phyloP scores from a whole-genome alignment of 2,888 invertebrate genomes.

The Pristionchus fissidentatus region DNA sequence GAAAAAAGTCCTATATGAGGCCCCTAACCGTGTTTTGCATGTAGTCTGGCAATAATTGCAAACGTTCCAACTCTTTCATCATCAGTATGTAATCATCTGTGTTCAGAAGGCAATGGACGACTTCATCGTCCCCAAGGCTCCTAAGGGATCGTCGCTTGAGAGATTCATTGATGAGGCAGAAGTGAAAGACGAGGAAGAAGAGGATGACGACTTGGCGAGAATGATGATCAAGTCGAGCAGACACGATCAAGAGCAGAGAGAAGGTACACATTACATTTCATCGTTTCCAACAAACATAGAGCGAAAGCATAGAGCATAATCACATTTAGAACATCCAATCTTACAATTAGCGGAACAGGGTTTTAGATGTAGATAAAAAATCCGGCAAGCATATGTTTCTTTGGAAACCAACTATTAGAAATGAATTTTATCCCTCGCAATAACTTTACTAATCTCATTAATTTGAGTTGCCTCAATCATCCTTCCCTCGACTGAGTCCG shows the following conservation, averaged over 20 bases:
- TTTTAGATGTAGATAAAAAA: too few relatives aligned
- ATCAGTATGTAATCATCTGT: background rate
- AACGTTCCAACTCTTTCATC: background rate
- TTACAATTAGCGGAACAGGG: too few relatives aligned
- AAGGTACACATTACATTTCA: constrained; percentile 16
- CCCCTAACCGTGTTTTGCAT: too few relatives aligned
- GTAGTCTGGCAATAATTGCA: too few relatives aligned
- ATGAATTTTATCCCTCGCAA: too few relatives aligned
- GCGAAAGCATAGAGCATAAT: too few relatives aligned
- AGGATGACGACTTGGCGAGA: constrained; percentile 47
- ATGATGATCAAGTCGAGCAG: constrained; percentile 33
- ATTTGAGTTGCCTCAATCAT: background rate
- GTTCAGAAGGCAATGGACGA: constrained; percentile 38
- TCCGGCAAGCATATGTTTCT: too few relatives aligned
- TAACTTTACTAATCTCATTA: background rate
- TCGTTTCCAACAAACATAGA: too few relatives aligned
- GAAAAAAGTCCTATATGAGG: background rate
- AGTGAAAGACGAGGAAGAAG: constrained; percentile 48
- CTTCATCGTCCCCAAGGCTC: constrained; percentile 44
- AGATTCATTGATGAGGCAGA: constrained; percentile 42
- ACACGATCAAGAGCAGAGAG: constrained; percentile 7
- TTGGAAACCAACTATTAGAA: too few relatives aligned
- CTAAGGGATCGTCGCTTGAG: constrained; percentile 22
- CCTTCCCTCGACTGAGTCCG: background rate
- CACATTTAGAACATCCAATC: too few relatives aligned